A percentile compares a stretch with the other conserved stretches of the same genome.
Evolutionary conservation across 2,797 vertebrate species (phyloP).

Genomic region (Gobionotothen gibberifrons): DNA sequence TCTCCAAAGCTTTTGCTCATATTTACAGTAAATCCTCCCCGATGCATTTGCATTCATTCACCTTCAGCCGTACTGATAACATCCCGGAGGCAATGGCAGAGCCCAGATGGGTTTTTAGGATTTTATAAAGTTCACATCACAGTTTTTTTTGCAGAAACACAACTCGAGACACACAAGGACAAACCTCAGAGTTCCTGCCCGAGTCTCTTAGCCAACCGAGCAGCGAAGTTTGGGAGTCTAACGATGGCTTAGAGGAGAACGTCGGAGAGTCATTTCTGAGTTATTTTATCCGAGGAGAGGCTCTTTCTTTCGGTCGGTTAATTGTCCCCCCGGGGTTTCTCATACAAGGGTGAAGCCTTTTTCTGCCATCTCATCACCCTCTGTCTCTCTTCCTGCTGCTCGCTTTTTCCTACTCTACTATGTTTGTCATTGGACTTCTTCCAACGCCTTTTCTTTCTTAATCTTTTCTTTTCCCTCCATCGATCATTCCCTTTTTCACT

Average conservation of each 20-base stretch:
- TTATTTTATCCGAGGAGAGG: constrained; percentile 5
- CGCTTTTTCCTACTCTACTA: not conserved
- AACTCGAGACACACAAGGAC: constrained; percentile 7
- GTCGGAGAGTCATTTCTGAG: constrained; percentile 7
- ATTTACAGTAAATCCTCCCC: not conserved
- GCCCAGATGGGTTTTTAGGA: not conserved
- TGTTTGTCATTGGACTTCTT: not conserved
- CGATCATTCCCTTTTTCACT: not conserved
- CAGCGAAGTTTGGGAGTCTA: constrained; percentile 22
- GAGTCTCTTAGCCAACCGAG: constrained; percentile 1
- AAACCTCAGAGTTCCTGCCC: not conserved
- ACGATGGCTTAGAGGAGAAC: constrained; percentile 46
- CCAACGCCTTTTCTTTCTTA: not conserved
- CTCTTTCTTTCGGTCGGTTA: constrained; percentile 30
- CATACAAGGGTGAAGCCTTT: not conserved
- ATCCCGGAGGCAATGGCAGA: not conserved
- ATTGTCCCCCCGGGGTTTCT: constrained; percentile 27
- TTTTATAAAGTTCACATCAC: not conserved
- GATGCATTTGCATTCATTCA: not conserved
- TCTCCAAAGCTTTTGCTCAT: not conserved
- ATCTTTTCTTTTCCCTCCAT: not conserved
- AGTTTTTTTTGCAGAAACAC: not conserved
- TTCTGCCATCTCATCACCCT: not conserved
- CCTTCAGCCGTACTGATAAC: not conserved
- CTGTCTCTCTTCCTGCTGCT: not conserved